Base-by-base conservation (phyloP, 2,113 vertebrate species). In the Prolemur simus region DNA sequence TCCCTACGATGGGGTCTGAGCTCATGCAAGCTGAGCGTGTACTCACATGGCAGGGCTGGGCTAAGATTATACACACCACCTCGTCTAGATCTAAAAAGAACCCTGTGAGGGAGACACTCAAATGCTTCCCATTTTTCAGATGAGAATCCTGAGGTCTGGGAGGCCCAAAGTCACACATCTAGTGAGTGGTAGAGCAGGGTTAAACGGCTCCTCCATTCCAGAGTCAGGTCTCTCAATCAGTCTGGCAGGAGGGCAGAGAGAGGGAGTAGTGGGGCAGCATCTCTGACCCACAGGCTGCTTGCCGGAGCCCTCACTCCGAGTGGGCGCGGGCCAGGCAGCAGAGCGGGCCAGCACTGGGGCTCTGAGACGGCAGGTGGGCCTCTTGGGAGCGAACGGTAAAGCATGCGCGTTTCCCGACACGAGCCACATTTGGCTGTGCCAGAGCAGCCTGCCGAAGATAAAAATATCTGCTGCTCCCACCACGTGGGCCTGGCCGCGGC, bases 401-500 rank as follows among this genome's bases (percentile, higher is more conserved):
- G 60, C 49, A 56, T 73, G 25, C 7, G 23, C 0, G 10, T n/a
- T 89, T 73, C 54, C 42, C 52, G 84, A 91, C 52, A 66, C 25
- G 10, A 77, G 77, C 39, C 66, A 2, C 37, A 49, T 42, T 25
- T 83, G 89, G 42, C 92, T 80, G 42, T 1, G 32, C 69, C 32
- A 29, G 25, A 39, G 60, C 68, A 39, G 74, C 66, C 69, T 37
- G 27, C 9, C 0, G 3, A 27, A 15, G 83, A 86, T 83, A 96
- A 93, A 96, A 95, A 93, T 96, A 94, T 49, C 95, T 69, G 45
- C 66, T 49, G 45, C 32, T 63, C 78, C 85, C 20, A 4, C 47
- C 49, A 11, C 2, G 12, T 54, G 77, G 93, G 90, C 87, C 66
- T 81, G 80, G 94, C 89, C 29, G 34, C 60, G 6, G 54, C 54